A percentile compares a stretch with the other conserved stretches of the same genome.
phyloP scores from a whole-genome alignment of 2,113 vertebrate species.

The Peromyscus polionotus region DNA sequence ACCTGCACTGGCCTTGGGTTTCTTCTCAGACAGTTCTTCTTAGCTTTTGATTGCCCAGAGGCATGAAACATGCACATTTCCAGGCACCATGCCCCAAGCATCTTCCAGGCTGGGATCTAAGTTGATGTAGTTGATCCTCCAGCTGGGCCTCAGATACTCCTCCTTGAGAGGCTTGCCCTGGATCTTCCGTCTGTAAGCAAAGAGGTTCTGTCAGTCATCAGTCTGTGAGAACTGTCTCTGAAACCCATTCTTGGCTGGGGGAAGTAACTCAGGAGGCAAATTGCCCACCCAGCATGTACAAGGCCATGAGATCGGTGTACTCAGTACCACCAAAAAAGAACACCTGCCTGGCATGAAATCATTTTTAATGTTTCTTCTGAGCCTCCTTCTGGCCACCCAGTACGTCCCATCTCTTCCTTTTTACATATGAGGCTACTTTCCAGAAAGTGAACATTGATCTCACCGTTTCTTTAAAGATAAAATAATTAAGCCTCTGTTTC shows the following conservation, averaged over 20 bases:
- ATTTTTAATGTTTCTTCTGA: neutral
- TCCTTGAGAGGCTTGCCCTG: neutral
- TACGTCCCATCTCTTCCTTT: neutral
- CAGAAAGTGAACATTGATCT: neutral
- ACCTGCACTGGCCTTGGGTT: neutral
- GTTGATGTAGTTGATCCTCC: neutral
- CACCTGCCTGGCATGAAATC: neutral
- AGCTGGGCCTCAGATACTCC: neutral
- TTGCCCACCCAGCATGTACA: neutral
- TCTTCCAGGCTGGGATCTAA: neutral
- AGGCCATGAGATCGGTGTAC: neutral
- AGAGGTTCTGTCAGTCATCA: neutral
- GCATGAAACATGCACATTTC: neutral
- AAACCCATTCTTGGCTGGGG: neutral
- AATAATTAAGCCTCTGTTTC: neutral
- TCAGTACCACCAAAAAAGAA: neutral
- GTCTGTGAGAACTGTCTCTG: neutral
- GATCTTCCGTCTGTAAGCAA: neutral
- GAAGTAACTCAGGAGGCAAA: too few species aligned
- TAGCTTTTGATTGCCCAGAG: neutral
- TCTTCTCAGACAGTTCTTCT: neutral
- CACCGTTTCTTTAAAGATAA: neutral
- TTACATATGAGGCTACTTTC: neutral
- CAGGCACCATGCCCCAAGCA: neutral
- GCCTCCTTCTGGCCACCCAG: neutral